Conservation (phyloP, 2,797 vertebrate species). For the Gymnothorax reevesii region DNA sequence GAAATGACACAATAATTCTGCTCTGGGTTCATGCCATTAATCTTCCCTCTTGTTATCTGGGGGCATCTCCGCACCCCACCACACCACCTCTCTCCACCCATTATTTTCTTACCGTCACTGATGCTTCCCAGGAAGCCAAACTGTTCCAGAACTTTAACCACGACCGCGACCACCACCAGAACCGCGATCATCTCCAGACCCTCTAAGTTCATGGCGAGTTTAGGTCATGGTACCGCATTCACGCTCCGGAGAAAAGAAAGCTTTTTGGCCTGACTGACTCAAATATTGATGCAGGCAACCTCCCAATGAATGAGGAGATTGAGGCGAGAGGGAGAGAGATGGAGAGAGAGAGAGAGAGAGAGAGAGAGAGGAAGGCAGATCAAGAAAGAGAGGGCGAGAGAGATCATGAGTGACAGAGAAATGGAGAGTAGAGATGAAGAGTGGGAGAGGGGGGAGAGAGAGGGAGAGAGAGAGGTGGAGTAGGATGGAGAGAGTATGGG, state of each 20-base stretch:
- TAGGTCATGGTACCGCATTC: conserved; percentile 75
- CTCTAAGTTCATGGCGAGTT: conserved; percentile 82
- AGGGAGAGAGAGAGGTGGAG: conserved; percentile 5
- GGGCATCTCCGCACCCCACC: not conserved
- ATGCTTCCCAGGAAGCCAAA: conserved; percentile 83
- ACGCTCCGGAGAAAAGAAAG: conserved; percentile 45
- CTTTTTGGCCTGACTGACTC: conserved; percentile 63
- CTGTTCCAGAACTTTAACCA: conserved; percentile 83
- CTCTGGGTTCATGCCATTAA: not conserved
- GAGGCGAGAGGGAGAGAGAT: not conserved
- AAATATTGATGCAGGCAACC: conserved; percentile 64
- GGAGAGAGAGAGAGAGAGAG: conserved; percentile 11
- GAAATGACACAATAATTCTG: not conserved
- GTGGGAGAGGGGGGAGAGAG: conserved; percentile 19
- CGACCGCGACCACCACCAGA: conserved; percentile 81
- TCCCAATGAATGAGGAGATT: conserved; percentile 45
- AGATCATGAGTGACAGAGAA: not conserved
- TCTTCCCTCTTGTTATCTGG: not conserved
- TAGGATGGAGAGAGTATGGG: not conserved
- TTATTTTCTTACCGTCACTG: conserved; percentile 78
- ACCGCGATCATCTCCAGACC: conserved; percentile 86
- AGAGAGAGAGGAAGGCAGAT: not conserved
- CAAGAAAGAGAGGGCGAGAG: conserved; percentile 6
- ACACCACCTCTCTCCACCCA: no score
- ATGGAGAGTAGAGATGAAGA: not conserved